A percentile compares a stretch with the other conserved stretches of the same genome.
Evolutionary conservation across 2,113 vertebrate genomes (phyloP).

Genomic region (Piprites chloris): DNA sequence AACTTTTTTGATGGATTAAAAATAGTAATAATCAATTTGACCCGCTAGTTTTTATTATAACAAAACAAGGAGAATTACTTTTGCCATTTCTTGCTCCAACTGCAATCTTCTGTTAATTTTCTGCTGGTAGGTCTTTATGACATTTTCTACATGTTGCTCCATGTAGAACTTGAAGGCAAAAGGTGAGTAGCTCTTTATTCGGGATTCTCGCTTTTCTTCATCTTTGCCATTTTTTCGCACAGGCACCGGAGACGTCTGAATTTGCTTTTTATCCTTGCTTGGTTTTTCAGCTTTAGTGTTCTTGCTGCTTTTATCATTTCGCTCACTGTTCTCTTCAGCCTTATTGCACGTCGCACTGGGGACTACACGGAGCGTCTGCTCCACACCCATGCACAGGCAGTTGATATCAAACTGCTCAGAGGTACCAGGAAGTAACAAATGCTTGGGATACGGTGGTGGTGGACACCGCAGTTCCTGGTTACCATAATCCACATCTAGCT

Average conservation of each 20-base stretch:
- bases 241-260: slow-evolving; percentile 93
- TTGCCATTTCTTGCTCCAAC: slow-evolving; percentile 97
- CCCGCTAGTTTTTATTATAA: neutral
- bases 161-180: slow-evolving; percentile 99
- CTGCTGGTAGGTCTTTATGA: slow-evolving; percentile 97
- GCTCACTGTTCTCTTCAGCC: slow-evolving; percentile 61
- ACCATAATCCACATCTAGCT: slow-evolving; percentile 75
- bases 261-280: slow-evolving; percentile 94
- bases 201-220: slow-evolving; percentile 94
- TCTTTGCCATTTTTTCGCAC: slow-evolving; percentile 88
- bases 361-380: slow-evolving; percentile 70
- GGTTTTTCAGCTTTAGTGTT: slow-evolving; percentile 79
- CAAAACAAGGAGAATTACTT: slow-evolving; percentile 74
- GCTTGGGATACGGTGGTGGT: slow-evolving; percentile 93
- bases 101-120: slow-evolving; percentile 93
- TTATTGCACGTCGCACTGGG: slow-evolving; percentile 51
- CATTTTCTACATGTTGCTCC: slow-evolving; percentile 98
- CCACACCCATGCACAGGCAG: slow-evolving; percentile 69
- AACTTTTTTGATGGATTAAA: neutral
- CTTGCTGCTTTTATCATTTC: slow-evolving; percentile 82
- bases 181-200: slow-evolving; percentile 97
- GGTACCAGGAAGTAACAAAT: slow-evolving; percentile 77
- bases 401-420: slow-evolving; percentile 78
- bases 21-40: neutral
- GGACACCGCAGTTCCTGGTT: slow-evolving; percentile 87